Evolutionary conservation across 2,888 invertebrate species (phyloP), one percentile per base, ranked within the genome.

Genomic region (Myathropa florea): DNA sequence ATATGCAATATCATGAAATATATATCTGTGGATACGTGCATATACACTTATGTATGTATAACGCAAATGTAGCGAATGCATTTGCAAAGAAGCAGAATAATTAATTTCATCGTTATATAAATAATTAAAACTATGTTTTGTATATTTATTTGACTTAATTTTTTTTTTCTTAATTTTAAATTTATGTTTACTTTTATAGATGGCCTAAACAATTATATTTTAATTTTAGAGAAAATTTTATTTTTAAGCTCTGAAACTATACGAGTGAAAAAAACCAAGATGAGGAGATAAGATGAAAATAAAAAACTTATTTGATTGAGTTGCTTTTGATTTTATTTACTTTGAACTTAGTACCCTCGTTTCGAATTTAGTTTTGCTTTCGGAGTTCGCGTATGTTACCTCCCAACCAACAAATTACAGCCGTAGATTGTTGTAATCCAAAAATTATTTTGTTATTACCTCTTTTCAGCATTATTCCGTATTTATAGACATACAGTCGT

Each of bases 291-390:
- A 57, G 53, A 21, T 46, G 30, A 76, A 80, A 83, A 83, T 83
- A 87, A 87, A 87, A 81, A 75, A 72, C 76, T 24, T 71, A 63
- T 78, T 76, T 73, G 80, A 83, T 83, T 87, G 10, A 72, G 63
- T 83, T 83, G 28, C 26, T 71, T 18, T 75, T 70, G 24, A 18
- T 83, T 71, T 65, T 61, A 36, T 68, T 85, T 73, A 23, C n/a
- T n/a, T 71, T 24, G 46, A 18, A 14, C 59, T 67, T 60, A 57
- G 10, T 67, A n/a, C n/a, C n/a, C 30, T 14, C n/a, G 14, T 64
- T 81, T 14, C 14, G 23, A 65, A 67, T 46, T n/a, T 46, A 18
- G 7, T 61, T 76, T 36, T 12, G 12, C 6, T 10, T n/a, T n/a
- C n/a, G n/a, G n/a, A n/a, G n/a, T n/a, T n/a, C n/a, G n/a, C n/a